Evolutionary conservation across 2,113 vertebrate genomes (phyloP), one percentile per base, ranked within the genome.

Genomic region (Dinomys branickii): DNA sequence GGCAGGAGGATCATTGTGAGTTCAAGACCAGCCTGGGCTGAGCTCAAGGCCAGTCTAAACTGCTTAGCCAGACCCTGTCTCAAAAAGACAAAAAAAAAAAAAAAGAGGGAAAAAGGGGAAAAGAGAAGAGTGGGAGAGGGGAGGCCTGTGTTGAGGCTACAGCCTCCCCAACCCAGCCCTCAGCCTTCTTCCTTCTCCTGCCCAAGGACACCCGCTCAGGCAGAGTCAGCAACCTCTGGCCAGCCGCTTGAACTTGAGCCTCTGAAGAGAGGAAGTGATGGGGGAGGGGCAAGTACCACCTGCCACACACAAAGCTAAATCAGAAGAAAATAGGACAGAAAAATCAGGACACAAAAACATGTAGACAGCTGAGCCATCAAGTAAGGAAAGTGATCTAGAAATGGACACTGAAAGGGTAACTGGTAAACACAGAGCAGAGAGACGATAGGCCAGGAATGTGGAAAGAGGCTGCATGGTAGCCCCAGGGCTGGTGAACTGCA

Each of bases 381-480:
- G 33, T 41, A 50, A 93, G 3, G 2, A 94, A 30, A 89, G 86
- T 54, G 69, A 97, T 33, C 20, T 95, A 99, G 99, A 99, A 97
- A 99, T 99, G 14, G 99, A 99, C 90, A 98, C 98, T 1, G 99
- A 99, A 9, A 24, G 17, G 50, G 24, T 38, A 56, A 41, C 1
- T 82, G 78, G 99, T 99, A 94, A 98, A 97, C 92, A 24, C 96
- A 44, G 99, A 99, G 98, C 7, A 98, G 99, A 99, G 99, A 99
- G 94, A 99, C 99, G 99, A 99, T 98, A 71, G 99, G 99, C 81
- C 98, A 99, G 98, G 99, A 99, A 94, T 99, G 99, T 81, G 99
- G 98, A 99, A 99, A 97, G 98, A 97, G 5, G 99, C 99, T 89
- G 99, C 99, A 99, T 99, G 59, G 96, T 28, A 81, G 10, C 61